A percentile compares a stretch with the other conserved stretches of the same genome.
Evolutionary conservation across 2,113 vertebrate species (phyloP).

Genomic region (Himantopus leucocephalus): DNA sequence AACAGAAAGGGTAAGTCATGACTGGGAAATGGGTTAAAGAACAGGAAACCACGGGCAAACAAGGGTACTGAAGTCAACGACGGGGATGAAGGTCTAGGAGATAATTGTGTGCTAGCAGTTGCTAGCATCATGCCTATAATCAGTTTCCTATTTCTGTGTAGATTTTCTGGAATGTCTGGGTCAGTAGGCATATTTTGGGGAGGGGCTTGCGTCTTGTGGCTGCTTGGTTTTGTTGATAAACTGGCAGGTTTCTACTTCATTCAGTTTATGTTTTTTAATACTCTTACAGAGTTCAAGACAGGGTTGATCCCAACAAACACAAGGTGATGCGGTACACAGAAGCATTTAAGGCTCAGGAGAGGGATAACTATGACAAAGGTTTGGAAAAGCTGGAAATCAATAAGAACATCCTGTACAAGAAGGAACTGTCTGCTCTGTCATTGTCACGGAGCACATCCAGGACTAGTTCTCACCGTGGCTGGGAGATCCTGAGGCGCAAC

Average conservation of each 20-base stretch:
- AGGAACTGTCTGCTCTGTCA: background rate
- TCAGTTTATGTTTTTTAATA: background rate
- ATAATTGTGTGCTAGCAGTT: background rate
- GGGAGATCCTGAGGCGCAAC: slow-evolving; percentile 82
- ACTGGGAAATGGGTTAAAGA: background rate
- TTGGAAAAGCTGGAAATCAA: slow-evolving; percentile 40
- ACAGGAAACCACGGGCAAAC: background rate
- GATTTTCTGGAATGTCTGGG: background rate
- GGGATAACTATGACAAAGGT: slow-evolving; percentile 54
- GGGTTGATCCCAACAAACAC: slow-evolving; percentile 78
- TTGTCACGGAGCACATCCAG: slow-evolving; percentile 68
- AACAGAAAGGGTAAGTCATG: background rate
- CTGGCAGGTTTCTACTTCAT: background rate
- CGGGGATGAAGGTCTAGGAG: background rate
- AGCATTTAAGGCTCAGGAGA: slow-evolving; percentile 78
- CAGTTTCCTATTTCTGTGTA: background rate
- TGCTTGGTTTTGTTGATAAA: background rate
- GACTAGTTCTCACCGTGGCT: slow-evolving; percentile 73
- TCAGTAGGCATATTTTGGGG: background rate
- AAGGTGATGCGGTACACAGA: slow-evolving; percentile 82
- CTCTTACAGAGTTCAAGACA: slow-evolving; percentile 84
- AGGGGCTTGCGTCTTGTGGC: background rate
- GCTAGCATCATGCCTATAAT: background rate
- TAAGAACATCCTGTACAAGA: background rate
- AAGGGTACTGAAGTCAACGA: background rate